Evolutionary conservation across 2,888 invertebrate species (phyloP), one percentile per base, ranked within the genome.

Genomic region (Meiosimyza platycephala): DNA sequence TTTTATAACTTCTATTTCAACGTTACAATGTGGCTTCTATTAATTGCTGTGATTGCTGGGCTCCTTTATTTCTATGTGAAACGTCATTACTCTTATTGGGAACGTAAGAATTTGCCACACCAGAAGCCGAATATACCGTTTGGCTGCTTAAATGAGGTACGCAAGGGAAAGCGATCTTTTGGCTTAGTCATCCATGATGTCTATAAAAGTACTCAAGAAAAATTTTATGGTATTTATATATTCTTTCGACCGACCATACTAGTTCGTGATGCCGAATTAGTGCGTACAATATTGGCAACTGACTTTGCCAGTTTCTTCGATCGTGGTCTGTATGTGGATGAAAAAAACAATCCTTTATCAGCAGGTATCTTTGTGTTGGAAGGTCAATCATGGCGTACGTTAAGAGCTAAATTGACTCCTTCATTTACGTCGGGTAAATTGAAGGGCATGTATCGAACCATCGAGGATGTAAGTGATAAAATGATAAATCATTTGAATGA

Each of bases 351-450:
- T 83, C 91, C 90, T 0, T 77, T 92, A 52, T 89, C 91, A 9
- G 90, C 88, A 0, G 90, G 91, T 82, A 73, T 84, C 0, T 85
- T 84, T 11, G 75, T 90, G 72, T 81, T 84, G 28, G 66, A 76
- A 5, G 85, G 85, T 2, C 79, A 89, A 11, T 88, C 89, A 64
- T 93, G 93, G 93, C 91, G 89, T 80, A 88, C 87, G 64, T 83
- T 93, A 40, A 88, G 93, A 16, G 78, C 88, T 0, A 92, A 92
- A 78, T 85, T 93, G 79, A 89, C 92, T 1, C 91, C 93, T 0
- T 89, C 91, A 0, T 93, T 93, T 80, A 90, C 93, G 0, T 89
- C 92, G 0, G 91, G 90, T 7, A 93, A 92, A 84, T 83, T 93
- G 63, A 93, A 91, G 82, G 88, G 85, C 2, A 92, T 93, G 91